Percentiles rank a stretch among this genome's conserved stretches.
These are phyloP conservation scores for Mus minutoides DNA, from an alignment of 2,797 vertebrate species.

Conservation along the genomic window DNA sequence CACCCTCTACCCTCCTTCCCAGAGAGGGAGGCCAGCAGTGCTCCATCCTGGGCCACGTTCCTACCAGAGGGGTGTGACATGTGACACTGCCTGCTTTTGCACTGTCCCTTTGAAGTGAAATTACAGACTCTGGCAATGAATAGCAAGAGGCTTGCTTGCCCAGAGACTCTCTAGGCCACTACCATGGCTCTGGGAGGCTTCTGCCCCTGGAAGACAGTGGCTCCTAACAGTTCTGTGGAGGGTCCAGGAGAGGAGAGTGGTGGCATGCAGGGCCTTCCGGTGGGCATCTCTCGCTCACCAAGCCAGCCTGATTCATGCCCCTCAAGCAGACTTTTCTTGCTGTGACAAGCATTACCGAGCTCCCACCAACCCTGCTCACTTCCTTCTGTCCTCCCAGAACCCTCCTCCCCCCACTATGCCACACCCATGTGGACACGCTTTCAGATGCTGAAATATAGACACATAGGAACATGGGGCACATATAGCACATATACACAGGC, in stretches of 20 bases:
- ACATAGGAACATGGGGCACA: rapidly evolving
- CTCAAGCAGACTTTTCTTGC: not conserved
- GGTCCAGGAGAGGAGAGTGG: not conserved
- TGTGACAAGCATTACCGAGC: not conserved
- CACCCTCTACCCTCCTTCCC: not conserved
- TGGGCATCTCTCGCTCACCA: not conserved
- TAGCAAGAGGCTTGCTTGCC: conserved; percentile 5
- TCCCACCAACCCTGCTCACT: rapidly evolving
- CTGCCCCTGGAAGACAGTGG: conserved; percentile 54
- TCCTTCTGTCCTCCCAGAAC: not conserved
- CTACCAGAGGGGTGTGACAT: not conserved
- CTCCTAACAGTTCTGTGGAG: conserved; percentile 56
- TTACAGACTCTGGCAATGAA: conserved; percentile 60
- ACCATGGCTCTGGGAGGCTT: conserved; percentile 51
- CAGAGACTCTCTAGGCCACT: conserved; percentile 36
- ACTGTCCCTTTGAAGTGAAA: conserved; percentile 78
- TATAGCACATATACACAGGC: no score
- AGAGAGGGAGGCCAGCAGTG: not conserved
- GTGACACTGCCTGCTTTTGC: conserved; percentile 7
- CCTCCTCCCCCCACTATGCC: no score
- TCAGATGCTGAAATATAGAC: not conserved
- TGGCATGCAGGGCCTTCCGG: not conserved
- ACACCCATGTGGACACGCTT: not conserved
- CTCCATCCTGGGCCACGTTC: not conserved
- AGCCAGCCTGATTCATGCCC: not conserved